Percentiles rank a stretch among this genome's conserved stretches.
phyloP scores from a whole-genome alignment of 2,888 invertebrate genomes.

The Cylloceria caligata region DNA sequence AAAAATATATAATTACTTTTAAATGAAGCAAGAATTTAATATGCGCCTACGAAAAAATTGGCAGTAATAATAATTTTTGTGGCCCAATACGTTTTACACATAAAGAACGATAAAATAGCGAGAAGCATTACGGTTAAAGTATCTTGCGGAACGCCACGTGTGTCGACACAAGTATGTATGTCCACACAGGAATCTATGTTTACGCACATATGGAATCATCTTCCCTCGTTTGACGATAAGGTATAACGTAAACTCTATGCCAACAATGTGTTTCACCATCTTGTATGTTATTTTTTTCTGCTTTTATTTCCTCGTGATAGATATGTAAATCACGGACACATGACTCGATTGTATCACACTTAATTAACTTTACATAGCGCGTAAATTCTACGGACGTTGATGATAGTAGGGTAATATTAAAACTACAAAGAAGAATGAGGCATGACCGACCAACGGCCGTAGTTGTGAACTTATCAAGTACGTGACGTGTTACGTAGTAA shows the following conservation, averaged over 20 bases:
- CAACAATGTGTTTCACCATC: not conserved
- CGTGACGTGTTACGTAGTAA: not conserved
- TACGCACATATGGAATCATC: conserved; percentile 29
- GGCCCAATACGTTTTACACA: not conserved
- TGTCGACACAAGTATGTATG: conserved; percentile 20
- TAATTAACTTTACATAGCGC: conserved; percentile 4
- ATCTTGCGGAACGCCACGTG: conserved; percentile 22
- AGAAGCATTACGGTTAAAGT: not conserved
- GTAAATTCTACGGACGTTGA: not conserved
- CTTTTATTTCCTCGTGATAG: conserved; percentile 9
- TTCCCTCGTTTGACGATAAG: not conserved
- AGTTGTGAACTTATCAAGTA: not conserved
- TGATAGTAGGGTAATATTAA: too few relatives aligned
- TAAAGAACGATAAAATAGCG: not conserved
- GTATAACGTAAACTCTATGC: conserved; percentile 7
- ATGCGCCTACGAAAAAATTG: not conserved
- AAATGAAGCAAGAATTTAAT: too few relatives aligned
- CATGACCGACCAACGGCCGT: not conserved
- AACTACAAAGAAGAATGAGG: not conserved
- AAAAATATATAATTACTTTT: not conserved
- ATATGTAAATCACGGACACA: not conserved
- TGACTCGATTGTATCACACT: not conserved
- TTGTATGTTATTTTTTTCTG: not conserved
- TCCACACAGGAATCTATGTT: conserved; percentile 33
- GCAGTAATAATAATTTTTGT: too few relatives aligned